Conservation (phyloP, 2,113 vertebrate species). For the Arenaria interpres region DNA sequence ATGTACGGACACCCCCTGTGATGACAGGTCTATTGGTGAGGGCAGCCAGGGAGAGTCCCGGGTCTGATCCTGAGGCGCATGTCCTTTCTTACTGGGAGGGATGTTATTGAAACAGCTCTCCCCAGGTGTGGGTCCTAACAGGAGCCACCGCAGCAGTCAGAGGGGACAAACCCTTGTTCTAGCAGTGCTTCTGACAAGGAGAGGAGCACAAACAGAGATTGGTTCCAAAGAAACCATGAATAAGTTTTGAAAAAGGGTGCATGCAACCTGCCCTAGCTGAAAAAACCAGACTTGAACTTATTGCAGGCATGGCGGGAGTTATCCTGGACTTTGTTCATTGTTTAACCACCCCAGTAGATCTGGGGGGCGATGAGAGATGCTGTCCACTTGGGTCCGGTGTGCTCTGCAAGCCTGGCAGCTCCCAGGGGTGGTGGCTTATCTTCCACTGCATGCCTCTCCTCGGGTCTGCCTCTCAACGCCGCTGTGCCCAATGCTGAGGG, state of each 20-base stretch:
- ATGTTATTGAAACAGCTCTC: neutral
- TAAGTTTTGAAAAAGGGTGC: neutral
- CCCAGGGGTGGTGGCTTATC: neutral
- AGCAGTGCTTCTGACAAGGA: neutral
- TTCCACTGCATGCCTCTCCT: neutral
- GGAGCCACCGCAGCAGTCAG: neutral
- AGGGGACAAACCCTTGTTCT: neutral
- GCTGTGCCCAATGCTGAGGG: neutral
- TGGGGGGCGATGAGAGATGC: neutral
- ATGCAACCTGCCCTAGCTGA: neutral
- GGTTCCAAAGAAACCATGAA: neutral
- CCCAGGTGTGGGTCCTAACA: neutral
- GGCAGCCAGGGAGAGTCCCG: neutral
- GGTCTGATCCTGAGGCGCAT: neutral
- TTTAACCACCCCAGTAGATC: neutral
- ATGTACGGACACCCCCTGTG: neutral
- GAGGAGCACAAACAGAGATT: neutral
- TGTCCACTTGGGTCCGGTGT: rapidly evolving
- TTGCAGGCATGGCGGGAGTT: neutral
- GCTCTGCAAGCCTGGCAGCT: neutral
- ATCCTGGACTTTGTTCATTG: neutral
- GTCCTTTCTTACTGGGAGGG: neutral
- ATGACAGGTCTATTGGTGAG: rapidly evolving
- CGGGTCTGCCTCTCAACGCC: rapidly evolving
- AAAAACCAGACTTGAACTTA: neutral